phyloP scores from a whole-genome alignment of 1,140 invertebrate species.

The Caligus rogercresseyi region DNA sequence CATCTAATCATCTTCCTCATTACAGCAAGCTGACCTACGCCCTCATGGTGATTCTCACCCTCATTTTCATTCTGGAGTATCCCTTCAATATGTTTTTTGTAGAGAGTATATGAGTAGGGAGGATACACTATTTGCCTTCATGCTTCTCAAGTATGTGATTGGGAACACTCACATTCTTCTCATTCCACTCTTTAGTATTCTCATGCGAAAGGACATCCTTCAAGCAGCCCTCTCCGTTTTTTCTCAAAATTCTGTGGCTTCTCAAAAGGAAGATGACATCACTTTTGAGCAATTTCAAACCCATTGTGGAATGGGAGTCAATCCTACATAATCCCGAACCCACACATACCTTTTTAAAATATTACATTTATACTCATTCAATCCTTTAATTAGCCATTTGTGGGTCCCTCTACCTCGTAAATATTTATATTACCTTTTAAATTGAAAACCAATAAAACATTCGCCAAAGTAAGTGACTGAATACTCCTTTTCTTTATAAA shows the following conservation, averaged over 20 bases:
- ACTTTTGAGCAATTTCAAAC: conserved; percentile 14
- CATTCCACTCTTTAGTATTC: neutral
- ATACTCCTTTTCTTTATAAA: no score
- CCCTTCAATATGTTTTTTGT: conserved; percentile 2
- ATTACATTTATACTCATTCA: no score
- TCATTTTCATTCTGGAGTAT: conserved; percentile 6
- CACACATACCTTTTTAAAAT: no score
- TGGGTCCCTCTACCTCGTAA: no score
- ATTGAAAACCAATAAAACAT: no score
- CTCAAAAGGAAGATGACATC: conserved; percentile 1
- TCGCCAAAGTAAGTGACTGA: no score
- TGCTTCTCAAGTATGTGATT: conserved; percentile 6
- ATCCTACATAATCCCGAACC: conserved; percentile 8
- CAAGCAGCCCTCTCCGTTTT: neutral
- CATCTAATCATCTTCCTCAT: neutral
- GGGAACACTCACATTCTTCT: conserved; percentile 2
- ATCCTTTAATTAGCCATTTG: no score
- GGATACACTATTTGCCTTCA: conserved; percentile 9
- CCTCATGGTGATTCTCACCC: neutral
- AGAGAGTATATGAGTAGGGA: neutral
- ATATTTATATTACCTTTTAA: no score
- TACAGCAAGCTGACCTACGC: neutral
- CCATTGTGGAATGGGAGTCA: conserved; percentile 10
- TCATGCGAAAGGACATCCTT: conserved; percentile 4
- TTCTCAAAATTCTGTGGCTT: neutral